phyloP scores from a whole-genome alignment of 2,888 invertebrate species.

The Holacanthella duospinosa region DNA sequence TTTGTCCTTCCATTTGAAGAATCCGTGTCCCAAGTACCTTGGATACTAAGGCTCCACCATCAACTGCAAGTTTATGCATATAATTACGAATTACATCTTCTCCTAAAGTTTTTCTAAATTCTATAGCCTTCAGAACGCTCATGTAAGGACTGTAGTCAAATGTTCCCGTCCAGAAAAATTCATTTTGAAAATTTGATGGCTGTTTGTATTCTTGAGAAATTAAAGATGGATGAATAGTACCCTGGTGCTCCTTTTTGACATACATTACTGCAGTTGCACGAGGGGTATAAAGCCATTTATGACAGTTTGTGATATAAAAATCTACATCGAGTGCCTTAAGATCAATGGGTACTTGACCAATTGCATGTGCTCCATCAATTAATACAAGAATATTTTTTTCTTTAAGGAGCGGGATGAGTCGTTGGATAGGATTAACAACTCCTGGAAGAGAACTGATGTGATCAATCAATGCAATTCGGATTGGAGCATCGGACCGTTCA shows the following conservation, averaged over 20 bases:
- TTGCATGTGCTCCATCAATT: conserved; percentile 31
- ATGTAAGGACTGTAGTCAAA: conserved; percentile 28
- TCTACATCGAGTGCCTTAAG: conserved; percentile 20
- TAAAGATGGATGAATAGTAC: conserved; percentile 20
- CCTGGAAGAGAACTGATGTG: conserved; percentile 18
- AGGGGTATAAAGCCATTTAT: conserved; percentile 31
- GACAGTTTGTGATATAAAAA: conserved; percentile 28
- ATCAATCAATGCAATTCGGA: conserved; percentile 9
- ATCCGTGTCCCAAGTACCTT: conserved; percentile 3
- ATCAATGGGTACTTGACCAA: conserved; percentile 27
- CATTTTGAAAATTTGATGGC: conserved; percentile 20
- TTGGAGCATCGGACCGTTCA: conserved; percentile 17
- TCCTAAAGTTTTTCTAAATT: conserved; percentile 19
- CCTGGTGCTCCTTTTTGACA: conserved; percentile 21
- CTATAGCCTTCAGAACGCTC: conserved; percentile 21
- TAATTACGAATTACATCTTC: conserved; percentile 23
- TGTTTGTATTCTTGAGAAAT: conserved; percentile 17
- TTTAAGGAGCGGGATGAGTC: conserved; percentile 22
- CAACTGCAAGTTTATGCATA: conserved; percentile 20
- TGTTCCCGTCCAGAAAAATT: conserved; percentile 25
- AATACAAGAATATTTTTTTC: conserved; percentile 17
- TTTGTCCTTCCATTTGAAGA: conserved; percentile 10
- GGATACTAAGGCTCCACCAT: conserved; percentile 8
- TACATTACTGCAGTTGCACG: conserved; percentile 19
- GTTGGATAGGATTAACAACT: conserved; percentile 21